Evolutionary conservation across 2,113 vertebrate species (phyloP), one percentile per base, ranked within the genome.

Genomic region (Narcine bancroftii): DNA sequence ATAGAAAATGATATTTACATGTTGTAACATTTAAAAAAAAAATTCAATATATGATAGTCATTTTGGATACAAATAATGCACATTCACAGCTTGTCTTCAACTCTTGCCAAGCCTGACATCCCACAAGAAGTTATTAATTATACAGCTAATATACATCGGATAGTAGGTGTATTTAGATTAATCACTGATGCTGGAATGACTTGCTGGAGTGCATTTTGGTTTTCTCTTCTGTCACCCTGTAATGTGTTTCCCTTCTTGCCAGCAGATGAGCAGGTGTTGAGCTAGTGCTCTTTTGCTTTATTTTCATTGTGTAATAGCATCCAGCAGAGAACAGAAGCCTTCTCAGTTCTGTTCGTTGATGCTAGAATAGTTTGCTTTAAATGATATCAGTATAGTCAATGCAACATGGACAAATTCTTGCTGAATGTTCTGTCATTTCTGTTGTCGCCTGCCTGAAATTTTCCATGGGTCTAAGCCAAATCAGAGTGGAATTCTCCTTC

Each of bases 71-170:
- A 33, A 33, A 69, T 42, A 33, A 91, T 69, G 89, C 10, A 47
- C 33, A 39, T 71, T 95, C 95, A 96, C 96, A 96, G 96, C 95
- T 96, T 98, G 97, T 97, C n/a, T 98, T 96, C 97, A 97, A 97
- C 96, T 97, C 97, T 97, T 96, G 96, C 96, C 50, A 95, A 96
- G 95, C 96, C n/a, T 95, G 94, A 95, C 97, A 95, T 97, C 97
- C 97, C 97, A 96, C 95, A 98, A 98, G 98, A 99, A 99, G 98
- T 98, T 98, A 99, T 99, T 98, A 98, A 99, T 99, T 99, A 99
- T 97, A 97, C 97, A 96, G 97, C 97, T 99, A 99, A 99, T 98
- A 98, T 97, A 97, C 97, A 97, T 97, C 96, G 97, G 97, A 96
- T 97, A 96, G 96, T 96, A 95, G 97, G 94, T 95, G 97, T 96